Percentiles rank a stretch among this genome's conserved stretches.
Evolutionary conservation across 2,888 invertebrate species (phyloP).

Genomic region (Autographa gamma): DNA sequence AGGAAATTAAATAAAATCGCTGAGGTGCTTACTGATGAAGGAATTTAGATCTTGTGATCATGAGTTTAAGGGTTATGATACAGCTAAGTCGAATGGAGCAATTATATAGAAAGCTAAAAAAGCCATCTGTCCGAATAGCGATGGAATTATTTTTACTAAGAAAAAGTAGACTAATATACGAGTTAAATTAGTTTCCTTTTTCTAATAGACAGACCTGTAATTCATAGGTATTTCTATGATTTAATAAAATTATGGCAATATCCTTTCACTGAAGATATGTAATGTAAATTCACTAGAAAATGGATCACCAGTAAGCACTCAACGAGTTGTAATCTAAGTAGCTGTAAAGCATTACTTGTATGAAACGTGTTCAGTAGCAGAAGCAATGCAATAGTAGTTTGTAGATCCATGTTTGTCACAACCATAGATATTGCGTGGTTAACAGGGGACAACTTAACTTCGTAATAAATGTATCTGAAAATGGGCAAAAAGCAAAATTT

Average conservation of each 20-base stretch:
- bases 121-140: too few species aligned
- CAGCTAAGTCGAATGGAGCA: too few species aligned
- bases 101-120: too few species aligned
- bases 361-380: constrained; percentile 46
- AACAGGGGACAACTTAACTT: neutral
- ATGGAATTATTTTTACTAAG: too few species aligned
- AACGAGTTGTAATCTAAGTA: constrained; percentile 13
- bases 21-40: too few species aligned
- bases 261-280: neutral
- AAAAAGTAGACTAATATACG: too few species aligned
- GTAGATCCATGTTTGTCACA: constrained; percentile 44
- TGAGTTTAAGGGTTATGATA: too few species aligned
- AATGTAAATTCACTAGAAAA: neutral
- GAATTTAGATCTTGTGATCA: too few species aligned
- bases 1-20: too few species aligned
- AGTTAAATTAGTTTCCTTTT: too few species aligned
- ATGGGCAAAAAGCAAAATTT: neutral
- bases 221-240: neutral
- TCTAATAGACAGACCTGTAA: too few species aligned
- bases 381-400: constrained; percentile 55
- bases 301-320: constrained; percentile 17
- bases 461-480: neutral
- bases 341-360: constrained; percentile 36
- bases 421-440: constrained; percentile 32
- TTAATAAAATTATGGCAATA: too few species aligned